These are phyloP conservation scores for Eupithecia subumbrata DNA, from an alignment of 2,888 invertebrate genomes.

Conservation along the genomic window DNA sequence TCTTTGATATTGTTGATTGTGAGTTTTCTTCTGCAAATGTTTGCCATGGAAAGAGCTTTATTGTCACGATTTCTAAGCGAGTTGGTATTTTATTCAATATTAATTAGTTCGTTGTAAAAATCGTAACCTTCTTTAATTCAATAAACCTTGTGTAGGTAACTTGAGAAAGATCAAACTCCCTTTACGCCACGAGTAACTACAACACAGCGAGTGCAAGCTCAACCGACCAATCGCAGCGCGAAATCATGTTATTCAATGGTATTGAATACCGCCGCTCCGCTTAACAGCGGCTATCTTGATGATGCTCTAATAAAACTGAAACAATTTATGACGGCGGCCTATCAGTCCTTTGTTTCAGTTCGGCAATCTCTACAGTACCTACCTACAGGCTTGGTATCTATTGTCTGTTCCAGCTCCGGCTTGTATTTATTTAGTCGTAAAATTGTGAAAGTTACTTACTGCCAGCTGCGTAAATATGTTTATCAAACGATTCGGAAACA, in stretches of 20 bases:
- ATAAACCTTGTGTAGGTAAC: neutral
- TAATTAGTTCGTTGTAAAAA: neutral
- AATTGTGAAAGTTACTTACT: neutral
- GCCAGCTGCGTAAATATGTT: no score
- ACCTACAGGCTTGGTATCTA: no score
- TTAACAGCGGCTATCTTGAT: neutral
- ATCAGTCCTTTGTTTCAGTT: slow-evolving; percentile 9
- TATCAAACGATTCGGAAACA: no score
- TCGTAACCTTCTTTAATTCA: neutral
- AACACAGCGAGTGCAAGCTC: neutral
- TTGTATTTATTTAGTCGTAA: no score
- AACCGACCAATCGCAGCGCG: slow-evolving; percentile 3
- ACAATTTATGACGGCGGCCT: slow-evolving; percentile 9
- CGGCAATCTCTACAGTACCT: no score
- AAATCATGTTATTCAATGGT: slow-evolving; percentile 16
- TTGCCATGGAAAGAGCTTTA: slow-evolving; percentile 11
- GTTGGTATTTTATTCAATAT: slow-evolving; percentile 3
- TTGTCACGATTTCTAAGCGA: slow-evolving; percentile 7
- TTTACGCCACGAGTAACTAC: neutral
- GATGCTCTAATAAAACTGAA: slow-evolving; percentile 2
- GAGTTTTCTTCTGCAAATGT: slow-evolving; percentile 9
- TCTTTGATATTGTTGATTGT: slow-evolving; percentile 19
- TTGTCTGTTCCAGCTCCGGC: no score
- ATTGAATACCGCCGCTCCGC: neutral
- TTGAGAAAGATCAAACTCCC: neutral